Conservation (phyloP, 2,888 invertebrate genomes). For the Rotaria magnacalcarata region DNA sequence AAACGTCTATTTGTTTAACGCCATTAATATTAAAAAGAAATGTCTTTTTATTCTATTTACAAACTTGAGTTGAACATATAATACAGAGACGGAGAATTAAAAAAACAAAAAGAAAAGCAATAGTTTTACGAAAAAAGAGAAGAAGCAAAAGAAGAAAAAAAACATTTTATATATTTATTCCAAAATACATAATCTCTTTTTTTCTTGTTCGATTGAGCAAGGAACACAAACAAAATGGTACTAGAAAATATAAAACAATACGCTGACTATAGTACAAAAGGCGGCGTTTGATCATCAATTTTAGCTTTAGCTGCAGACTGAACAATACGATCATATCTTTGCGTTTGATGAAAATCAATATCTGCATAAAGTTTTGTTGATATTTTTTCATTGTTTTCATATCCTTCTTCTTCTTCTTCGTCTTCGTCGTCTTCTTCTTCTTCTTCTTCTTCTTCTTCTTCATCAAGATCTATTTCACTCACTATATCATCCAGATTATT, state of each 20-base stretch:
- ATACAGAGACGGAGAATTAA: not conserved
- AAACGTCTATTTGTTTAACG: not conserved
- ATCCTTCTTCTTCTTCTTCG: not conserved
- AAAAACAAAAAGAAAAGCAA: no score
- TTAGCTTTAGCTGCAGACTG: not conserved
- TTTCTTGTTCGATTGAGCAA: not conserved
- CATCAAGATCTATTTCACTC: not conserved
- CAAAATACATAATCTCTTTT: not conserved
- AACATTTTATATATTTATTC: not conserved
- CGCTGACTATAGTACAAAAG: not conserved
- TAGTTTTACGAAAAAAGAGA: no score
- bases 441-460: not conserved
- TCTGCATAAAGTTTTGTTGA: not conserved
- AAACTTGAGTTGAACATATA: not conserved
- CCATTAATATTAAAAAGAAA: not conserved
- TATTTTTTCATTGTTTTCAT: not conserved
- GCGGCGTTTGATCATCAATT: not conserved
- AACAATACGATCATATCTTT: conserved; percentile 1
- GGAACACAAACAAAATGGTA: not conserved
- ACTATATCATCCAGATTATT: not conserved
- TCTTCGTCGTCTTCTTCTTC: not conserved
- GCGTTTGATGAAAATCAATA: conserved; percentile 17
- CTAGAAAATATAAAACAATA: not conserved
- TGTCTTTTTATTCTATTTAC: not conserved
- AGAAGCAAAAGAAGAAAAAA: not conserved